phyloP scores from a whole-genome alignment of 2,797 vertebrate species.

The Clarias fuscus region DNA sequence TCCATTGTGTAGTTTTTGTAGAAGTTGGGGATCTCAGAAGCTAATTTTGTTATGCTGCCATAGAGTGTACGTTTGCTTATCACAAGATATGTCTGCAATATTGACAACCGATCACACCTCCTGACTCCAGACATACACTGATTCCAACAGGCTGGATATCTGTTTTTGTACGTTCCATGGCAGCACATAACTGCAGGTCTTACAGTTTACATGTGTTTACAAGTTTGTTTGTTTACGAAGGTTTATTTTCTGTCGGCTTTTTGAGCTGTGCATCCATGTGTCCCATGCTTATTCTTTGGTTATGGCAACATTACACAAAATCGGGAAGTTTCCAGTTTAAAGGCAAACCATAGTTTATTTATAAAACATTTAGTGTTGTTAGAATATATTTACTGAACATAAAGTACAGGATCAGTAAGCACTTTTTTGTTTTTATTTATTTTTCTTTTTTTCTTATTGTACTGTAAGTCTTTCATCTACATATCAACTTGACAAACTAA shows the following conservation, averaged over 20 bases:
- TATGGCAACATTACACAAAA: constrained; percentile 34
- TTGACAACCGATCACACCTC: constrained; percentile 49
- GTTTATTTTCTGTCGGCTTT: constrained; percentile 26
- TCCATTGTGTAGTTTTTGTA: not conserved
- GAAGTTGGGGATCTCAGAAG: not conserved
- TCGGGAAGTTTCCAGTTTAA: constrained; percentile 22
- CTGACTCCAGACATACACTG: constrained; percentile 40
- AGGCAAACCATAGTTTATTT: constrained; percentile 12
- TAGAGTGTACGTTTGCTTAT: not conserved
- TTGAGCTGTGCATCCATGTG: constrained; percentile 9
- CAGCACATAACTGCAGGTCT: constrained; percentile 26
- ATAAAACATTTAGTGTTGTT: constrained; percentile 20
- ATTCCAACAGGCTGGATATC: constrained; percentile 68
- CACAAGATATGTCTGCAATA: constrained; percentile 55
- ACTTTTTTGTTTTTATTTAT: not conserved
- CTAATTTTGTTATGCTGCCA: not conserved
- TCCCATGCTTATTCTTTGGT: not conserved
- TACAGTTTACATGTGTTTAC: not conserved
- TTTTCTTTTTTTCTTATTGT: not conserved
- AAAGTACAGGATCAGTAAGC: not conserved
- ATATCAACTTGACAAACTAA: not conserved
- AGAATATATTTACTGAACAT: constrained; percentile 35
- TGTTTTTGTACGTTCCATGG: constrained; percentile 62
- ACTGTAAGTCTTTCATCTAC: not conserved
- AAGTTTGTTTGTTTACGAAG: constrained; percentile 51